Base-by-base conservation (phyloP, 2,797 vertebrate genomes). In the Enteromius treurensis region DNA sequence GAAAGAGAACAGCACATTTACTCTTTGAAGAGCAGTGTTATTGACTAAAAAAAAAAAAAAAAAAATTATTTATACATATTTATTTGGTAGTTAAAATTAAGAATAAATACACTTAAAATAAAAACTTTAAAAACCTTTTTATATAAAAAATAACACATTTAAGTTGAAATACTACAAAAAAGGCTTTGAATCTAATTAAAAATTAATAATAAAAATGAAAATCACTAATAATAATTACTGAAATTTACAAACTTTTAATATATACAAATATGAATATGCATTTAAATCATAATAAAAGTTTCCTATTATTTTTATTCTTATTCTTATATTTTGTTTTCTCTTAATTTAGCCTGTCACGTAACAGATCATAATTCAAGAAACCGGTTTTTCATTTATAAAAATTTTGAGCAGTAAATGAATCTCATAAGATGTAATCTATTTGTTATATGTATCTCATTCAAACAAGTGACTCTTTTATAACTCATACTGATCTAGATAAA, bases 1-100 rank as follows among this genome's bases (percentile, higher is more conserved):
- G 49, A 42, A 19, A 60, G 69, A 75, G 17, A 75, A 79, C 40
- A 77, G 26, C 17, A 49, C 17, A 47, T 65, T 65, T 49, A n/a
- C 29, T 75, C 19, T 29, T 7, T 77, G 40, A 45, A 62, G 58
- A 62, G n/a, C 37, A 62, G 15, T 74, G 47, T 34, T 53, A 32
- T 32, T 51, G 19, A 34, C 26, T 53, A 32, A 73, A 73, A 40
- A 40, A 40, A 37, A 0, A 0, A 37, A 37, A 37, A 1, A 6
- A 37, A 40, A 32, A 40, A 8, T 5, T 40, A 40, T 40, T 40
- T 40, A 1, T 8, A 40, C 8, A 8, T 40, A 5, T 60, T 26
- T 60, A 6, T 15, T 49, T 10, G 15, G 23, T 5, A 49, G 17
- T 49, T 9, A 2, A 40, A n/a, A 17, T 68, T 13, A 40, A 37